A percentile compares a stretch with the other conserved stretches of the same genome.
Conservation (phyloP, 2,888 invertebrate genomes). For the Trachelus tabidus region DNA sequence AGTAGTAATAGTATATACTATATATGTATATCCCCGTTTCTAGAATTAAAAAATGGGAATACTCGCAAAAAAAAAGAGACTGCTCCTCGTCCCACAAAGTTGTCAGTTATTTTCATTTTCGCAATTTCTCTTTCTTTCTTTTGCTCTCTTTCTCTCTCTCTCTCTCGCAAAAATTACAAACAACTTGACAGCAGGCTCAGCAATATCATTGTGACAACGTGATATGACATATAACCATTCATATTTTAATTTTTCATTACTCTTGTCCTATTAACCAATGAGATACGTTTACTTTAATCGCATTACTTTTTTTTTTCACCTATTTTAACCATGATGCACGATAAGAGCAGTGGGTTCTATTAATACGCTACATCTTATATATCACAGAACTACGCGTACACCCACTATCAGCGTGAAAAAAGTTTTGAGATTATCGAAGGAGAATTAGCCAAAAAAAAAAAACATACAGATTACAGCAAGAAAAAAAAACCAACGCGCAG, state of each 20-base stretch:
- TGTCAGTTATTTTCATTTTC: constrained; percentile 21
- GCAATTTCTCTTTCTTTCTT: constrained; percentile 25
- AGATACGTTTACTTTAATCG: constrained; percentile 38
- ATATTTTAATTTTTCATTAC: not conserved
- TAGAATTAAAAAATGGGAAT: constrained; percentile 23
- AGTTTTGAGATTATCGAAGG: constrained; percentile 12
- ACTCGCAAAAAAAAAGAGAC: constrained; percentile 40
- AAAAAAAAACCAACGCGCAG: not conserved
- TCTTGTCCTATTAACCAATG: constrained; percentile 44
- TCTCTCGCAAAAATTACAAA: constrained; percentile 12
- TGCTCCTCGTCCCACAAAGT: constrained; percentile 7
- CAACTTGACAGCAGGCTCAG: constrained; percentile 40
- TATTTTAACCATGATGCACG: constrained; percentile 57
- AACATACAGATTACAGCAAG: not conserved
- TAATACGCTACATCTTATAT: constrained; percentile 63
- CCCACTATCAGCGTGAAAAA: constrained; percentile 54
- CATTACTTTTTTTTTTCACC: constrained; percentile 40
- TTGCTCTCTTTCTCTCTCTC: constrained; percentile 27
- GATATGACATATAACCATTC: constrained; percentile 50
- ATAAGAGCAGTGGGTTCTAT: constrained; percentile 53
- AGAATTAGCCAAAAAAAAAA: constrained; percentile 13
- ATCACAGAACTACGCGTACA: constrained; percentile 67
- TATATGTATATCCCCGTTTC: not conserved
- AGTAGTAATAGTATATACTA: constrained; percentile 1
- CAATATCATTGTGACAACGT: constrained; percentile 48